These are phyloP conservation scores for Calonectris borealis DNA, from an alignment of 2,113 vertebrate species.

Conservation along the genomic window DNA sequence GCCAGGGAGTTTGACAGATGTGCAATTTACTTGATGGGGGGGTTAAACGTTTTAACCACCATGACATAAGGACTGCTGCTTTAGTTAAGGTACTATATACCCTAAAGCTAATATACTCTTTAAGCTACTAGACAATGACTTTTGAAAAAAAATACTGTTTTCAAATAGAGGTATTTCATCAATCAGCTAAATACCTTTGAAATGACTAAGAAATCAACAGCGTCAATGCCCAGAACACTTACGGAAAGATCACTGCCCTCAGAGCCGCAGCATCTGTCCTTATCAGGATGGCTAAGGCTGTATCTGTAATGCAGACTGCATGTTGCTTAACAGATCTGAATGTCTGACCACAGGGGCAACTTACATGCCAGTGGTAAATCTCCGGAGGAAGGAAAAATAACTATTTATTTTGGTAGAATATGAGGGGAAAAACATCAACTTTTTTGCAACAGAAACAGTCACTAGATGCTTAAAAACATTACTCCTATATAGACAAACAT, in stretches of 20 bases:
- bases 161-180: not conserved
- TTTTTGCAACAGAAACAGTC: not conserved
- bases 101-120: not conserved
- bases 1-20: not conserved
- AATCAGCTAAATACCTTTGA: not conserved
- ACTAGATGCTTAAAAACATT: not conserved
- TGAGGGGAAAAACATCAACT: not conserved
- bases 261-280: not conserved
- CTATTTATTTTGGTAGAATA: not conserved
- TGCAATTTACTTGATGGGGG: not conserved
- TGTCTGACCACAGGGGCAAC: not conserved
- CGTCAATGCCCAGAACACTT: not conserved
- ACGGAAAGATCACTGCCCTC: fast-evolving
- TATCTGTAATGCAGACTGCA: not conserved
- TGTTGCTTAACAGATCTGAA: not conserved
- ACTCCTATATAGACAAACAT: not conserved
- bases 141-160: not conserved
- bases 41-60: not conserved
- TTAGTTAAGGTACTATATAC: conserved; percentile 8
- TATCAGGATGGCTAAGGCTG: not conserved
- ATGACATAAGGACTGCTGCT: not conserved
- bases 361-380: not conserved
- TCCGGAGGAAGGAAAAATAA: not conserved
- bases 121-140: conserved; percentile 44
- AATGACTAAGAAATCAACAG: not conserved